A percentile compares a stretch with the other conserved stretches of the same genome.
Evolutionary conservation across 2,888 invertebrate genomes (phyloP).

Genomic region (Ennomos fuscantarius): DNA sequence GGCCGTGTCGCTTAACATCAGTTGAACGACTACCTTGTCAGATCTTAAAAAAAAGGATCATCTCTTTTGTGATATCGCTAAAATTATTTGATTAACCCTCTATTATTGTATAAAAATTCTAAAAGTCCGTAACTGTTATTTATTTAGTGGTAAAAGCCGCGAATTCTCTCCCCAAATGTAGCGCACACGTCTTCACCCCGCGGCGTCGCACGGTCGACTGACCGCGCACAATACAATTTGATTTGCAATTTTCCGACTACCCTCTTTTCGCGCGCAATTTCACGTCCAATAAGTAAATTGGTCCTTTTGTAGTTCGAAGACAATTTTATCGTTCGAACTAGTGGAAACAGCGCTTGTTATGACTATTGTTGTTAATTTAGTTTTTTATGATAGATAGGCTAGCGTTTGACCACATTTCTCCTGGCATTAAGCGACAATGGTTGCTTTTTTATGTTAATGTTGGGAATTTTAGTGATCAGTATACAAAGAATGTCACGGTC

Average conservation of each 20-base stretch:
- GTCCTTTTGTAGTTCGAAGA: constrained; percentile 53
- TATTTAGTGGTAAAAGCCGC: constrained; percentile 28
- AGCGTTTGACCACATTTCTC: too few relatives aligned
- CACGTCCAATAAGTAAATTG: constrained; percentile 68
- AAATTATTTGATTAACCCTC: too few relatives aligned
- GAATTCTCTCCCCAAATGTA: constrained; percentile 32
- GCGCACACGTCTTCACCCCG: constrained; percentile 53
- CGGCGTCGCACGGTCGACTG: constrained; percentile 64
- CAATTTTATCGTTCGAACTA: constrained; percentile 59
- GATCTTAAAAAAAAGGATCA: too few relatives aligned
- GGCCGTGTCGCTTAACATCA: too few relatives aligned
- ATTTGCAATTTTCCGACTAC: constrained; percentile 72
- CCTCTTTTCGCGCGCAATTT: constrained; percentile 73
- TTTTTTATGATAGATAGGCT: too few relatives aligned
- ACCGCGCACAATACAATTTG: constrained; percentile 70
- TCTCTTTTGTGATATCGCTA: too few relatives aligned
- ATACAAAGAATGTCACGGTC: too few relatives aligned
- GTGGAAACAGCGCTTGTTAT: constrained; percentile 55
- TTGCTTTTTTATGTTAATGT: constrained; percentile 27
- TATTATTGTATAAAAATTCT: too few relatives aligned
- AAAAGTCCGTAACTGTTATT: too few relatives aligned
- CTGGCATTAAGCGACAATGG: too few relatives aligned
- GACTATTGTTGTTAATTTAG: constrained; percentile 40
- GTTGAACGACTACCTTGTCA: too few relatives aligned
- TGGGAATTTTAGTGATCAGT: too few relatives aligned